Evolutionary conservation across 2,888 invertebrate genomes (phyloP), one percentile per base, ranked within the genome.

Genomic region (Drosophila neotestacea): DNA sequence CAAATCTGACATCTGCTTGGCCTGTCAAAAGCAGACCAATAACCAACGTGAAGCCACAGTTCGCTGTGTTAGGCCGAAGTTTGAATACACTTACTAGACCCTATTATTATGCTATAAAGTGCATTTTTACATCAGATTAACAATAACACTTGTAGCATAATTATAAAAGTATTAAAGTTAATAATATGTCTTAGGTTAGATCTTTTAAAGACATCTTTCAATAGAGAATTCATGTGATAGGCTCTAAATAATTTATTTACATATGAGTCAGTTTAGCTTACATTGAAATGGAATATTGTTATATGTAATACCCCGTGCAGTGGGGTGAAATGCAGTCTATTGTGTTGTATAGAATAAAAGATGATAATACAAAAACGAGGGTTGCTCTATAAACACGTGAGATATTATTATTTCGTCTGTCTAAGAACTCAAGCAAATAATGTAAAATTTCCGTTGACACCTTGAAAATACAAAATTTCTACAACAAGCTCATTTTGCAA

Each of bases 1-100:
- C 9, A 48, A 6, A 36, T 41, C 16, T 9, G 41, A 32, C 22
- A 13, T 52, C 11, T 27, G 22, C 22, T 9, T 10, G 4, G 7
- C 0, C 42, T 55, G 78, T 61, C 78, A 46, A 27, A 11, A 27
- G 4, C 66, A 77, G 48, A 52, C 1, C 9, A 11, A 27, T 46
- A 22, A 16, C 11, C 30, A 38, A 11, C 4, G 6, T 11, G 3
- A 39, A 13, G 9, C 5, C 9, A 16, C 4, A 11, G 22, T 13
- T 4, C 1, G 28, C 6, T 39, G 0, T 22, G n/a, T 5, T n/a
- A 3, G 27, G 4, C 0, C 7, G 44, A 39, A 2, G 2, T 7
- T 6, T 9, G 9, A 22, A 50, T 48, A n/a, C 32, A 3, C 47
- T 47, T 13, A 7, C 13, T n/a, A 38, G n/a, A 32, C 7, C 3